Percentiles rank a stretch among this genome's conserved stretches.
Evolutionary conservation across 2,888 invertebrate genomes (phyloP).

Genomic region (Meteorus cinctellus): DNA sequence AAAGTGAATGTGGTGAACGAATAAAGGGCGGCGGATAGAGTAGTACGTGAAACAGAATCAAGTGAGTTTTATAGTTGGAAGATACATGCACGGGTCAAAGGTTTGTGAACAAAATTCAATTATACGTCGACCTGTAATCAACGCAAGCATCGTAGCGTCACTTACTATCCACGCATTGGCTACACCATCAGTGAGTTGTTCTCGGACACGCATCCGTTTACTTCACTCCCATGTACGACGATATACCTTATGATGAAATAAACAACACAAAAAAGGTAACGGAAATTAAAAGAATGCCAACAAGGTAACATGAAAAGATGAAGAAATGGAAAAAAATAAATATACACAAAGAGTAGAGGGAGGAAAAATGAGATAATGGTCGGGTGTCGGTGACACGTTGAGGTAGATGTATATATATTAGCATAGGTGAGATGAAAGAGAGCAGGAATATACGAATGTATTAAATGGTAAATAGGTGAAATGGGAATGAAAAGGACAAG

Average conservation of each 20-base stretch:
- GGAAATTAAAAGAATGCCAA: too few relatives aligned
- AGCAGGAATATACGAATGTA: neutral
- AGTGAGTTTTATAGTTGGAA: neutral
- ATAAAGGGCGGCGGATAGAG: neutral
- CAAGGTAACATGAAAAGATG: too few relatives aligned
- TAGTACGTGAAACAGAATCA: neutral
- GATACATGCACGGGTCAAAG: neutral
- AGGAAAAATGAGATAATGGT: too few relatives aligned
- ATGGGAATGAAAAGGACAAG: constrained; percentile 7
- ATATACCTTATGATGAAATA: neutral
- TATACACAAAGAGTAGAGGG: too few relatives aligned
- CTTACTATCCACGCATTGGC: neutral
- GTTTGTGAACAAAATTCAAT: neutral
- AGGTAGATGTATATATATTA: neutral
- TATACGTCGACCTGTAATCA: neutral
- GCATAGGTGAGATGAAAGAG: constrained; percentile 2
- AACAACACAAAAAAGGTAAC: too few relatives aligned
- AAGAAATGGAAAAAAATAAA: too few relatives aligned
- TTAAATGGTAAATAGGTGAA: neutral
- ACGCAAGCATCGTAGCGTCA: neutral
- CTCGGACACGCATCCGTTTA: neutral
- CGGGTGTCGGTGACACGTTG: too few relatives aligned
- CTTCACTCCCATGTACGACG: neutral
- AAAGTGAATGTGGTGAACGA: neutral
- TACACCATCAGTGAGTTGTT: neutral